phyloP scores from a whole-genome alignment of 1,140 invertebrate species.

The Diprion similis region DNA sequence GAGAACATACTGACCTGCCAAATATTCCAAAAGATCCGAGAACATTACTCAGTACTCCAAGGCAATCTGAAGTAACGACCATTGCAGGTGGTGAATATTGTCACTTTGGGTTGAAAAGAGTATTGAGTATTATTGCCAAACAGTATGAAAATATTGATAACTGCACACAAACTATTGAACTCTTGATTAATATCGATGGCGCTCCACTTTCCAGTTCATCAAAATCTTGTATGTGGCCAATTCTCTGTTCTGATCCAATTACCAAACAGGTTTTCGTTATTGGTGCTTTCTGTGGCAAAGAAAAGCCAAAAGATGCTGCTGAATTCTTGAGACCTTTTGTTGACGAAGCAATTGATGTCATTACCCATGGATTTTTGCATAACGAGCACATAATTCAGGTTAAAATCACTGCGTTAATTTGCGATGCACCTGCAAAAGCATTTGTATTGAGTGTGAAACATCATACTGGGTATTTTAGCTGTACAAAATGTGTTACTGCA shows the following conservation, averaged over 20 bases:
- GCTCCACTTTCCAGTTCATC: slow-evolving; percentile 31
- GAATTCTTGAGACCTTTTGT: slow-evolving; percentile 23
- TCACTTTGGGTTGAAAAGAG: slow-evolving; percentile 13
- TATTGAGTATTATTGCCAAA: slow-evolving; percentile 9
- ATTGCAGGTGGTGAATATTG: slow-evolving; percentile 9
- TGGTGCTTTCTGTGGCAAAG: slow-evolving; percentile 25
- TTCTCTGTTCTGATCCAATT: slow-evolving; percentile 23
- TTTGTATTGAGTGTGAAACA: slow-evolving; percentile 34
- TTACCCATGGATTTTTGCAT: neutral
- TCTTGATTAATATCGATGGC: slow-evolving; percentile 31
- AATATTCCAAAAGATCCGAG: slow-evolving; percentile 14
- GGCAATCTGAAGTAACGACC: slow-evolving; percentile 9
- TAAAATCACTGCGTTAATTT: slow-evolving; percentile 37
- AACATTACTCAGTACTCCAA: slow-evolving; percentile 12
- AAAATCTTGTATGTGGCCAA: slow-evolving; percentile 27
- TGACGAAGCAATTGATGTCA: neutral
- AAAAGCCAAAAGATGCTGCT: slow-evolving; percentile 22
- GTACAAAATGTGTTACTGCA: slow-evolving; percentile 43
- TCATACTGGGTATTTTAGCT: slow-evolving; percentile 42
- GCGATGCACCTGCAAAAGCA: slow-evolving; percentile 43
- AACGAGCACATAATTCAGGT: slow-evolving; percentile 13
- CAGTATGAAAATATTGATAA: slow-evolving; percentile 1
- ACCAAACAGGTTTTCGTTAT: slow-evolving; percentile 28
- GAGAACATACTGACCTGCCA: slow-evolving; percentile 6
- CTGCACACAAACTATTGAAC: slow-evolving; percentile 14